Conservation (phyloP, 2,797 vertebrate species). For the Eutrigla gurnardus region DNA sequence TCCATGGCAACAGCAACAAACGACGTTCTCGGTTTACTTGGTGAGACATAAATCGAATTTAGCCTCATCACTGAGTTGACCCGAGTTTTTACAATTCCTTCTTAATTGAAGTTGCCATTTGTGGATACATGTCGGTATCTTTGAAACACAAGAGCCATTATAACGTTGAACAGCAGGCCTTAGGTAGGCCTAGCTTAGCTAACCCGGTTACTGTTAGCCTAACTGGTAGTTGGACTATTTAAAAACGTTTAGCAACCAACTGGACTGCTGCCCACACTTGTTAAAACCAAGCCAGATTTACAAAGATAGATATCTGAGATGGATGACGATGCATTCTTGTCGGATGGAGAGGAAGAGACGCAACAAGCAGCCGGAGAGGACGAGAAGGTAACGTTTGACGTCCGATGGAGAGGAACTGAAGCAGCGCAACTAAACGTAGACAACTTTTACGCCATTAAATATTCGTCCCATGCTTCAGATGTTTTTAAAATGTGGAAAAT, state of each 20-base stretch:
- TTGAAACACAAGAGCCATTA: no score
- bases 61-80: neutral
- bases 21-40: neutral
- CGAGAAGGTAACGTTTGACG: slow-evolving; percentile 41
- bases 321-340: slow-evolving; percentile 60
- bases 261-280: neutral
- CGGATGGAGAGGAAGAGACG: slow-evolving; percentile 55
- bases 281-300: neutral
- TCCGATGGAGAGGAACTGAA: slow-evolving; percentile 57
- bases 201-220: neutral
- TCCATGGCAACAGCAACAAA: slow-evolving; percentile 57
- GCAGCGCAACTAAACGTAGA: slow-evolving; percentile 23
- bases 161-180: no score
- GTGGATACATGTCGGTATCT: neutral
- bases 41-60: neutral
- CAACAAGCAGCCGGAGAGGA: slow-evolving; percentile 27
- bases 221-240: neutral
- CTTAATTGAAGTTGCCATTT: no score
- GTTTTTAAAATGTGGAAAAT: neutral
- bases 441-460: neutral
- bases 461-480: neutral
- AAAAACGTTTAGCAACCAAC: neutral
- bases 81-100: neutral
- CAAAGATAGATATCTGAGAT: slow-evolving; percentile 55
- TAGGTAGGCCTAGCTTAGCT: neutral